Base-by-base conservation (phyloP, 2,113 vertebrate species). In the Mungos mungo region DNA sequence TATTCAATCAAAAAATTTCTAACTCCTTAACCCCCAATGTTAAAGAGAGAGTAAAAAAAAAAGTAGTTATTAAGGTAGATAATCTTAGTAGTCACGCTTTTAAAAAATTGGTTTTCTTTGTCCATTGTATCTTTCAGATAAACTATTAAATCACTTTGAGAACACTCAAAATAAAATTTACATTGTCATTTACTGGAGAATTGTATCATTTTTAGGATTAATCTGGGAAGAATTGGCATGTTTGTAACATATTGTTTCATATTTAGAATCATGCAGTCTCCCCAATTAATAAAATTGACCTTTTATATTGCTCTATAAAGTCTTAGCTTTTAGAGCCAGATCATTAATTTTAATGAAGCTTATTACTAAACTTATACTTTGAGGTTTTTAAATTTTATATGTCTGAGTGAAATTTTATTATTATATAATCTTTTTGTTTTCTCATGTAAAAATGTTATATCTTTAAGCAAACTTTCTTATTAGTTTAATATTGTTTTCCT, bases 271-370 rank as follows among this genome's bases (percentile, higher is more conserved):
- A 47, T 23, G 9, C 2, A 6, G 21, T 85, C 47, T 76, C 10
- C 60, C 15, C 21, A 85, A 13, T 90, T 60, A 93, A 81, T 91
- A 77, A 90, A 95, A 83, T 11, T 52, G 69, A 80, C 50, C 41
- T 91, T 93, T 93, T 33, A 45, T 86, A 66, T 84, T 95, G 50
- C 7, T 88, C 35, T 19, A 52, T 71, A 76, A 92, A 88, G n/a
- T 88, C 50, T 60, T 92, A 31, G 66, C 87, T 80, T 90, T 84
- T 60, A 80, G 41, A 69, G 85, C 21, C 14, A 95, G 25, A 60
- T 86, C 25, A 93, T 82, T 90, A 76, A 87, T 69, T 96, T 97
- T 93, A 96, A 85, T 95, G 88, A 90, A 81, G 14, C 25, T 63
- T 68, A 68, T 65, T 71, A 71, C 21, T 91, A 41, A 33, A 11